Percentiles rank a stretch among this genome's conserved stretches.
These are phyloP conservation scores for Tetramorium bicarinatum DNA, from an alignment of 2,888 invertebrate genomes.

Conservation along the genomic window DNA sequence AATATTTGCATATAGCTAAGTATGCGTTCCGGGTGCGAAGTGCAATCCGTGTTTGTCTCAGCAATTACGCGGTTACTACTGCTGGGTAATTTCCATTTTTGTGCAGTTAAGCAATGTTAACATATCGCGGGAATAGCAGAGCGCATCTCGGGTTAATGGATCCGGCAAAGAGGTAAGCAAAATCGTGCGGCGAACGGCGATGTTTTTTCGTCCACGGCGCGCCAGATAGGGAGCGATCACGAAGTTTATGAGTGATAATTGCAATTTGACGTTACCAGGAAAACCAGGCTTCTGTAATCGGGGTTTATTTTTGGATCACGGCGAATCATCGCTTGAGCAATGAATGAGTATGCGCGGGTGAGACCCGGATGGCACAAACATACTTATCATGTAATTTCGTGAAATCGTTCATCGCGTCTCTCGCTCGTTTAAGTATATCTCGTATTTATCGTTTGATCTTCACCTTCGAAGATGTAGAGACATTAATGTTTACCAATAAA, in stretches of 20 bases:
- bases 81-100: neutral
- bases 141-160: neutral
- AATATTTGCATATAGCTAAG: constrained; percentile 38
- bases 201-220: neutral
- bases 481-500: neutral
- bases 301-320: constrained; percentile 7
- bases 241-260: constrained; percentile 30
- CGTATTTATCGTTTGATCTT: neutral
- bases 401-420: neutral
- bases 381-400: neutral
- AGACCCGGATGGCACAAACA: neutral
- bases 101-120: neutral
- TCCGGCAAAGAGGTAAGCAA: neutral
- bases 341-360: too few species aligned
- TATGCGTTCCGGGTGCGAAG: constrained; percentile 46
- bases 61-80: constrained; percentile 59
- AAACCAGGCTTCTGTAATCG: constrained; percentile 6
- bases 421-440: neutral
- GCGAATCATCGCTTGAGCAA: neutral
- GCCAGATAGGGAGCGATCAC: constrained; percentile 6
- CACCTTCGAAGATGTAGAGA: neutral
- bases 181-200: neutral
- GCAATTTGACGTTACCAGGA: constrained; percentile 1
- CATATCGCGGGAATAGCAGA: neutral
- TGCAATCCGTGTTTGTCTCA: constrained; percentile 38